Base-by-base conservation (phyloP, 1,140 invertebrate genomes). In the Himalopsyche phryganea region DNA sequence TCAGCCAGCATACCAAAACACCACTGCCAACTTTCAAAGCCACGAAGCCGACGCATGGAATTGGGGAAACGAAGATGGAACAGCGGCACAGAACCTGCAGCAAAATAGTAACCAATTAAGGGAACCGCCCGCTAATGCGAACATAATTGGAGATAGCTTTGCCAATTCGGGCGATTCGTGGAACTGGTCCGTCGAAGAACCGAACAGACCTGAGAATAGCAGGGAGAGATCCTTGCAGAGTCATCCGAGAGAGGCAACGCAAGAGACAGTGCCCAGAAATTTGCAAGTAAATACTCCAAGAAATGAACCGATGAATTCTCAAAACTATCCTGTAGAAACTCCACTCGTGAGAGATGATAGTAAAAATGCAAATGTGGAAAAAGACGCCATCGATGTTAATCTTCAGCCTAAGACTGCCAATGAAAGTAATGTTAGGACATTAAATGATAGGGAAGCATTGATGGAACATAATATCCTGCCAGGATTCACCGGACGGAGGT, bases 101-200 rank as follows among this genome's bases (percentile, higher is more conserved):
- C 67, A 65, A 23, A 61, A 60, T 48, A 42, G 19, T 11, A 66
- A 68, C 33, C 50, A 50, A 52, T 32, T 66, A 66, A 45, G 61
- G 55, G 52, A 67, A 62, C 40, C 49, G 55, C 0, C 69, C 62
- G 42, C 69, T 45, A 78, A 76, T 70, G 73, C 76, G 33, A 78
- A 77, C 67, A 65, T 76, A 15, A 71, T 78, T 61, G 71, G 72
- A 54, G 75, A 77, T 53, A 78, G 76, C 58, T 78, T 78, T 68
- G 68, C 61, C 6, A 64, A 63, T 41, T 42, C 67, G 1, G 71
- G 66, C 40, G 71, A 75, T 15, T 71, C 65, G 49, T 78, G 76
- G 76, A 78, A 77, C 63, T 77, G 74, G 74, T 62, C 71, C 14
- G 68, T 69, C 65, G 72, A 73, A 48, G 72, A 76, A 45, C 44